Conservation (phyloP, 2,113 vertebrate species). For the Willisornis vidua region DNA sequence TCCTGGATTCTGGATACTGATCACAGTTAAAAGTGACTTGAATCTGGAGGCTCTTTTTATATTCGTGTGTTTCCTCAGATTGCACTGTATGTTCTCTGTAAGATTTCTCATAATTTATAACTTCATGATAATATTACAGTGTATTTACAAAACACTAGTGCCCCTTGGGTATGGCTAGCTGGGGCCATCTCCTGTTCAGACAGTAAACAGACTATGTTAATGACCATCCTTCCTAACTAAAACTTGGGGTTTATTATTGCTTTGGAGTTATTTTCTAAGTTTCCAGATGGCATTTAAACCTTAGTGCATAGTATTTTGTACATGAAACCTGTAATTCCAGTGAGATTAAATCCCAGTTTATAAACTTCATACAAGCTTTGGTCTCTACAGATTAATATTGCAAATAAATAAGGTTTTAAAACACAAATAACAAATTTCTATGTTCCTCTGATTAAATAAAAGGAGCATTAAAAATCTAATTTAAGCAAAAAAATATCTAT, state of each 20-base stretch:
- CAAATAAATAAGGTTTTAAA: not conserved
- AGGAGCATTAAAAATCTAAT: not conserved
- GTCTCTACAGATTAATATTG: not conserved
- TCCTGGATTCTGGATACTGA: not conserved
- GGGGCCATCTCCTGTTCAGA: slow-evolving; percentile 67
- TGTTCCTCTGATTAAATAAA: not conserved
- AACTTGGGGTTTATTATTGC: not conserved
- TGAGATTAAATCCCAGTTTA: not conserved
- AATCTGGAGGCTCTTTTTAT: not conserved
- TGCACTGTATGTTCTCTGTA: not conserved
- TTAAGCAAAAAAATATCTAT: not conserved
- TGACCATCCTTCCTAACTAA: not conserved
- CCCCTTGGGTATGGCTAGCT: slow-evolving; percentile 55
- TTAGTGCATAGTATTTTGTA: not conserved
- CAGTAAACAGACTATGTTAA: slow-evolving; percentile 22
- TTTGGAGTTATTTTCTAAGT: not conserved
- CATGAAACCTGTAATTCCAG: not conserved
- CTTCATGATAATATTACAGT: not conserved
- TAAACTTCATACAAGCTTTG: not conserved
- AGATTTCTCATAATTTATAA: not conserved
- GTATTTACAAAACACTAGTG: not conserved
- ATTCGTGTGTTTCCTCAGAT: not conserved
- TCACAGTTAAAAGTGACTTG: not conserved
- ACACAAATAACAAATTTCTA: not conserved
- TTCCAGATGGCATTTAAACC: not conserved